Base-by-base conservation (phyloP, 2,888 invertebrate genomes). In the Physocephala rufipes region DNA sequence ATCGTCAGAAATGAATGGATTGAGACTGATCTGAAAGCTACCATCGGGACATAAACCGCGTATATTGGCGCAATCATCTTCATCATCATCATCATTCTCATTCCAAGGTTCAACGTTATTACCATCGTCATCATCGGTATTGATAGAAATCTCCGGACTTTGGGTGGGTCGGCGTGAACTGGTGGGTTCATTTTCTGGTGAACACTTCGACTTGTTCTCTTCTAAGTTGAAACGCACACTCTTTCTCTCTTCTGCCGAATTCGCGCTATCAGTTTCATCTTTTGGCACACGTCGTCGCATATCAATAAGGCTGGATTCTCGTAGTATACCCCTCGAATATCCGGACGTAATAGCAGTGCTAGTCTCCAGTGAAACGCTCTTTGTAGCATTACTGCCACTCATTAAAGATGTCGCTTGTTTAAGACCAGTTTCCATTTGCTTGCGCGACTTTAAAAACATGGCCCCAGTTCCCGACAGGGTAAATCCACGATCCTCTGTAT, bases 201-300 rank as follows among this genome's bases (percentile, higher is more conserved):
- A 82, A 2, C 71, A 71, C 30, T 78, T 78, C 36, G 76, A 70
- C 72, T 79, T 79, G 12, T 75, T 71, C 9, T 81, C 79, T 13
- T 83, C 84, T 70, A 91, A 82, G 82, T 90, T 90, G 77, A 91
- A 91, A 12, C 90, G 87, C 0, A 94, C 93, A 81, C 92, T 93
- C 81, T 94, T 94, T 73, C 90, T 90, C 71, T 93, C 93, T 73
- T 94, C 94, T 0, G 59, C 64, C 2, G 59, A 43, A 15, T 51
- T 59, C 13, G 68, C 73, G 51, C 66, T 71, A 13, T 77, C 77
- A 16, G 76, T 76, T 1, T 75, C 75, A 0, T 83, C 81, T 28
- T 79, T 79, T 19, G 82, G 76, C 24, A 73, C 66, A 2, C 83
- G 79, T 7, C 85, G 77, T 2, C 82, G 79, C 78, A 86, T 84